These are phyloP conservation scores for Sisyra terminalis DNA, from an alignment of 2,888 invertebrate species.

Conservation along the genomic window DNA sequence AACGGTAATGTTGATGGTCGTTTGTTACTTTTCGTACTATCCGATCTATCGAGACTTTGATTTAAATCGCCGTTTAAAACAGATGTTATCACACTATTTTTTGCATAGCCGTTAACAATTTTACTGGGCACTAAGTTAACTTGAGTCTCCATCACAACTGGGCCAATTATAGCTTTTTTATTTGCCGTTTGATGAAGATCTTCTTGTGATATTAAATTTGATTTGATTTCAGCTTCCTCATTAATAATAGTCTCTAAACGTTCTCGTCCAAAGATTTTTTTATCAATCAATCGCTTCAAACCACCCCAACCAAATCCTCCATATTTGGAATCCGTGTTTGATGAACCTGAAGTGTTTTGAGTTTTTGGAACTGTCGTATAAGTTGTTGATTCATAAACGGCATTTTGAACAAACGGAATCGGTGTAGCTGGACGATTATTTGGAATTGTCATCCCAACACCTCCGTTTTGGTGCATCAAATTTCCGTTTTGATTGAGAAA, in stretches of 20 bases:
- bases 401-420: conserved; percentile 58
- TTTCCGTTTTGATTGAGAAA: conserved; percentile 24
- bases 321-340: conserved; percentile 13
- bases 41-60: conserved; percentile 13
- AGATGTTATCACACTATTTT: conserved; percentile 32
- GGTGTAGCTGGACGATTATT: conserved; percentile 34
- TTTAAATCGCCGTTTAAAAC: conserved; percentile 18
- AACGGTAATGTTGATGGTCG: conserved; percentile 30
- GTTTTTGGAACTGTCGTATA: conserved; percentile 22
- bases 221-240: conserved; percentile 11
- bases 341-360: conserved; percentile 20
- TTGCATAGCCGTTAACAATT: conserved; percentile 27
- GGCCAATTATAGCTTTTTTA: conserved; percentile 5
- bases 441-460: conserved; percentile 17
- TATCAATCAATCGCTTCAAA: conserved; percentile 28
- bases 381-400: conserved; percentile 32
- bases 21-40: conserved; percentile 17
- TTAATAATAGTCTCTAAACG: conserved; percentile 9
- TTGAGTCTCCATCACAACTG: conserved; percentile 30
- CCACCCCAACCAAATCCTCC: conserved; percentile 31
- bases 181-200: conserved; percentile 20
- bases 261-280: conserved; percentile 15
- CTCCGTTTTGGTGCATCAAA: conserved; percentile 7
- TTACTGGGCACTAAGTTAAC: conserved; percentile 35
- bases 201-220: conserved; percentile 16